These are phyloP conservation scores for Harpegnathos saltator DNA, from an alignment of 1,140 invertebrate species.

Conservation along the genomic window DNA sequence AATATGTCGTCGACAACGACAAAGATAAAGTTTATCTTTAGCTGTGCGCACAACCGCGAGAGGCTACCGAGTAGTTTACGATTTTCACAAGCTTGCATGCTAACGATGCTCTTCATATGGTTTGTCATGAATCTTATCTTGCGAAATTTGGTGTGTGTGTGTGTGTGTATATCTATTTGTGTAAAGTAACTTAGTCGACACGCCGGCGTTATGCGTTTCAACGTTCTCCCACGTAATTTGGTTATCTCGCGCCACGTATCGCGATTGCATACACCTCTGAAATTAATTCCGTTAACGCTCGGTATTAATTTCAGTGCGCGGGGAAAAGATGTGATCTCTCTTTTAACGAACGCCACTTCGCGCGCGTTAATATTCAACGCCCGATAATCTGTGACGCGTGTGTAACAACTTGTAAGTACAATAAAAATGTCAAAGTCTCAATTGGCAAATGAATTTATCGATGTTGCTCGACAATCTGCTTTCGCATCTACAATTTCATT, in stretches of 20 bases:
- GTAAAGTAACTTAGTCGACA: slow-evolving; percentile 14
- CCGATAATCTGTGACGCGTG: no score
- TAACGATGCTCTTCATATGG: slow-evolving; percentile 35
- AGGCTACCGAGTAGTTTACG: slow-evolving; percentile 37
- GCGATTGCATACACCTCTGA: slow-evolving; percentile 5
- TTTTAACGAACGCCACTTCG: not conserved
- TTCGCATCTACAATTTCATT: not conserved
- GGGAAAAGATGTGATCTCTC: not conserved
- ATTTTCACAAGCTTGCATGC: slow-evolving; percentile 39
- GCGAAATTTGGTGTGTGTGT: no score
- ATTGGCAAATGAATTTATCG: no score
- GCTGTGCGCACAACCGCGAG: slow-evolving; percentile 1
- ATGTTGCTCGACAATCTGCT: not conserved
- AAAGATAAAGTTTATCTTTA: slow-evolving; percentile 38
- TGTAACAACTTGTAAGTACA: no score
- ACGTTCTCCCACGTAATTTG: slow-evolving; percentile 14
- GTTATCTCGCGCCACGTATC: not conserved
- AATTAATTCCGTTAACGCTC: slow-evolving; percentile 23
- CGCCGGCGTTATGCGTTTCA: slow-evolving; percentile 43
- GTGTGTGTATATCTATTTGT: no score
- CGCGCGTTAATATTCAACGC: no score
- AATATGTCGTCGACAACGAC: slow-evolving; percentile 29
- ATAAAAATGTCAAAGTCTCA: no score
- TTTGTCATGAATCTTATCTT: slow-evolving; percentile 41
- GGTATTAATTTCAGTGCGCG: not conserved